These are phyloP conservation scores for Tokudaia muenninki DNA, from an alignment of 2,797 vertebrate genomes.

Conservation along the genomic window DNA sequence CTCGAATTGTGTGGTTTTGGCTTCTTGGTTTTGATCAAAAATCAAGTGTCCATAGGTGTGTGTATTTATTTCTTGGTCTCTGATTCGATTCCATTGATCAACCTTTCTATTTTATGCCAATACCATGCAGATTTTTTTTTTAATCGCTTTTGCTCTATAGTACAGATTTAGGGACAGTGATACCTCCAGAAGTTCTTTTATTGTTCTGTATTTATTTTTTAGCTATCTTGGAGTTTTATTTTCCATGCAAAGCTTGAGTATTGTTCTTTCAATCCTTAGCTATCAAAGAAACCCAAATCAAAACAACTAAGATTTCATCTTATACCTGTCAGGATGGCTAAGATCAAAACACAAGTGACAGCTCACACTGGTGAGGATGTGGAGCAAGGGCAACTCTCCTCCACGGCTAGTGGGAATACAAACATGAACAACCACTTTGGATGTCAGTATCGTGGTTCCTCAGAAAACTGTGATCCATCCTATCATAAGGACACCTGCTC, in stretches of 20 bases:
- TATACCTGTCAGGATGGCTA: too few species aligned
- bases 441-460: background rate
- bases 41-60: too few species aligned
- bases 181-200: background rate
- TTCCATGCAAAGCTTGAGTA: background rate
- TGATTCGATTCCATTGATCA: too few species aligned
- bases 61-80: too few species aligned
- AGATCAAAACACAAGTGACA: too few species aligned
- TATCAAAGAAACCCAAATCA: too few species aligned
- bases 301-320: too few species aligned
- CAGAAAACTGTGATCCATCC: background rate
- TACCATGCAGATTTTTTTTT: background rate
- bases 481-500: background rate
- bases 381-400: too few species aligned
- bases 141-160: background rate
- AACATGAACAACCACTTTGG: background rate
- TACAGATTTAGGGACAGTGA: background rate
- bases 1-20: background rate
- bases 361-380: too few species aligned
- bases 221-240: background rate
- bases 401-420: background rate
- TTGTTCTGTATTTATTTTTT: background rate
- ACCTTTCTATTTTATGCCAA: background rate
- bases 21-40: background rate
- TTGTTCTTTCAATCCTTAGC: background rate